Conservation (phyloP, 2,113 vertebrate species). For the Lepus timidus region DNA sequence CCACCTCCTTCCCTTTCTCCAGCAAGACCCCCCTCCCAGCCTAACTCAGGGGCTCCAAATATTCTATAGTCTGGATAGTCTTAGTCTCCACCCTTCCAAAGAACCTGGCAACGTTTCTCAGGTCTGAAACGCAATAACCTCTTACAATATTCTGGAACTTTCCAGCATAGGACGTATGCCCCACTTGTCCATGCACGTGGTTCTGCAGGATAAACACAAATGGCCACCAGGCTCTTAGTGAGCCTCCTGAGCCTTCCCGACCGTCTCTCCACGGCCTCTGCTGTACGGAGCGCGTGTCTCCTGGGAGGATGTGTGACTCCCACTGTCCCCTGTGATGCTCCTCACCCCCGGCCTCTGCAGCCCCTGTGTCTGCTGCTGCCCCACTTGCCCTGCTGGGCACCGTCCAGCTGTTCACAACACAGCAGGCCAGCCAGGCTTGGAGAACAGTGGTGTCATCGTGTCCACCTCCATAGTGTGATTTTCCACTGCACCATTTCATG, state of each 20-base stretch:
- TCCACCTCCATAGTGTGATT: not conserved
- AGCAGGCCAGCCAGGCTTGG: not conserved
- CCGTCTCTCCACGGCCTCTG: too few species aligned
- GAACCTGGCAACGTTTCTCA: not conserved
- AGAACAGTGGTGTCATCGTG: not conserved
- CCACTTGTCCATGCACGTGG: accelerated
- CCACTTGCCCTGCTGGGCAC: not conserved
- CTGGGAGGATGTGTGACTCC: not conserved
- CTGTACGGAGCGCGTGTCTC: not conserved
- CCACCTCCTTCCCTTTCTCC: too few species aligned
- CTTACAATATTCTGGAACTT: not conserved
- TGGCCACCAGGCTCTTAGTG: accelerated
- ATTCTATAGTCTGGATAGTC: not conserved
- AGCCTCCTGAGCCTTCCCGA: too few species aligned
- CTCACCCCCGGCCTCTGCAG: too few species aligned
- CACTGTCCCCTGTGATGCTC: not conserved
- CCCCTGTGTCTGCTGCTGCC: accelerated
- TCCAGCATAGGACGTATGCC: not conserved
- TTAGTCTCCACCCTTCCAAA: not conserved
- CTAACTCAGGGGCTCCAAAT: not conserved
- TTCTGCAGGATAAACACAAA: not conserved
- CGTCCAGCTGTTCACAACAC: not conserved
- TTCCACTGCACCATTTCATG: not conserved
- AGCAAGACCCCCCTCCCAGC: too few species aligned
- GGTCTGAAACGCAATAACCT: not conserved